These are phyloP conservation scores for Platysteira castanea DNA, from an alignment of 2,113 vertebrate species.

Conservation along the genomic window DNA sequence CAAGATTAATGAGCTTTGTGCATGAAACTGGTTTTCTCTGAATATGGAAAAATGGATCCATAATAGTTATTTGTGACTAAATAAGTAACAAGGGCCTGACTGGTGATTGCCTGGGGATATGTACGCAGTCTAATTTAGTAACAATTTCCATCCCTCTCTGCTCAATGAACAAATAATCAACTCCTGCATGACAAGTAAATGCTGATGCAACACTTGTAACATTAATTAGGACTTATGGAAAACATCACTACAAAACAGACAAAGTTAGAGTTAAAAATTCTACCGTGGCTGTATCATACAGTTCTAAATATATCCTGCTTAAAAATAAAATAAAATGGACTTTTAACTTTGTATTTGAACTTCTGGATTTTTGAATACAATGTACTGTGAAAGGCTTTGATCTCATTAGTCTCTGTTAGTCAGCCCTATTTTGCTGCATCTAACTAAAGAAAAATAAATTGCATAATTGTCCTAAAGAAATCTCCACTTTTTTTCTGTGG, in stretches of 20 bases:
- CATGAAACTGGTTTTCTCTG: neutral
- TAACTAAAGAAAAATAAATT: neutral
- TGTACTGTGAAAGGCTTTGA: neutral
- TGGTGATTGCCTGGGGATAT: conserved; percentile 34
- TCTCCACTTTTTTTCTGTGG: neutral
- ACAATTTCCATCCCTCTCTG: conserved; percentile 29
- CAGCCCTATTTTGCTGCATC: neutral
- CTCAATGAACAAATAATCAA: conserved; percentile 26
- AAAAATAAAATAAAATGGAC: neutral
- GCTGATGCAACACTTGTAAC: neutral
- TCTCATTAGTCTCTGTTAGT: neutral
- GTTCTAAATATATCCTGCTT: neutral
- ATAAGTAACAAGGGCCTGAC: neutral
- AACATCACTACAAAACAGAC: neutral
- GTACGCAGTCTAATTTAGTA: neutral
- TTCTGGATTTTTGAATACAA: neutral
- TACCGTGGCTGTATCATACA: neutral
- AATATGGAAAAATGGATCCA: conserved; percentile 1
- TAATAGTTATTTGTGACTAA: conserved; percentile 14
- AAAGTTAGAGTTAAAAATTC: neutral
- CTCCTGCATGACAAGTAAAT: neutral
- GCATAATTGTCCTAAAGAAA: neutral
- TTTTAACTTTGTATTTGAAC: neutral
- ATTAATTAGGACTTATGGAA: neutral
- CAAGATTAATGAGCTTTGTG: neutral